These are phyloP conservation scores for Nothocercus nigrocapillus DNA, from an alignment of 2,113 vertebrate genomes.

Conservation along the genomic window DNA sequence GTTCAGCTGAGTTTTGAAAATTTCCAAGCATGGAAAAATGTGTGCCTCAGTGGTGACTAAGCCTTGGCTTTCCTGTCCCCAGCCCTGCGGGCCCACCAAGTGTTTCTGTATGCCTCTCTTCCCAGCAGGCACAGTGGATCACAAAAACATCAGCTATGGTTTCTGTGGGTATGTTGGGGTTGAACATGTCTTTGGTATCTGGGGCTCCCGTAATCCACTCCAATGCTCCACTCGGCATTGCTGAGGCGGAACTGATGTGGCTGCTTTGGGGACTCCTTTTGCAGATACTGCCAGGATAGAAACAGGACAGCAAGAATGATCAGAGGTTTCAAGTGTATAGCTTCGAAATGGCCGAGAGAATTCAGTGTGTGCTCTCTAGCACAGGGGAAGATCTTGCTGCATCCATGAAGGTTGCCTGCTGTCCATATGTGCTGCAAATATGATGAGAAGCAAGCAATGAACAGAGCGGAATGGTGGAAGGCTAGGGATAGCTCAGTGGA, in stretches of 20 bases:
- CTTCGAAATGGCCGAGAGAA: neutral
- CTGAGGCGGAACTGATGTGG: neutral
- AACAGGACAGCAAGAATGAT: neutral
- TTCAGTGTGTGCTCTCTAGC: neutral
- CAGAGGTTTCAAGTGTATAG: neutral
- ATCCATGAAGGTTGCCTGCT: neutral
- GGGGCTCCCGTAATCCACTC: neutral
- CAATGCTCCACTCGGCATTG: neutral
- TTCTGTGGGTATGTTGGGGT: neutral
- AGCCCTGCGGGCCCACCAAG: neutral
- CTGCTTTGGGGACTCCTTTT: neutral
- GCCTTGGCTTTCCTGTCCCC: neutral
- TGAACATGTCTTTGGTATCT: neutral
- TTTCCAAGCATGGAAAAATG: neutral
- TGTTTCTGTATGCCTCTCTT: neutral
- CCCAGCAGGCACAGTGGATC: neutral
- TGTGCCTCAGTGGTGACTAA: neutral
- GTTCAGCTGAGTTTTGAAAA: neutral
- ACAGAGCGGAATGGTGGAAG: neutral
- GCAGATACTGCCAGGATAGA: neutral
- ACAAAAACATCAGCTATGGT: neutral
- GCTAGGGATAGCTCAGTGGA: neutral
- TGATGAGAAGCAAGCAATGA: neutral
- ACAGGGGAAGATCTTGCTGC: neutral
- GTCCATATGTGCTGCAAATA: neutral